Evolutionary conservation across 2,888 invertebrate genomes (phyloP), one percentile per base, ranked within the genome.

Genomic region (Xylota segnis): DNA sequence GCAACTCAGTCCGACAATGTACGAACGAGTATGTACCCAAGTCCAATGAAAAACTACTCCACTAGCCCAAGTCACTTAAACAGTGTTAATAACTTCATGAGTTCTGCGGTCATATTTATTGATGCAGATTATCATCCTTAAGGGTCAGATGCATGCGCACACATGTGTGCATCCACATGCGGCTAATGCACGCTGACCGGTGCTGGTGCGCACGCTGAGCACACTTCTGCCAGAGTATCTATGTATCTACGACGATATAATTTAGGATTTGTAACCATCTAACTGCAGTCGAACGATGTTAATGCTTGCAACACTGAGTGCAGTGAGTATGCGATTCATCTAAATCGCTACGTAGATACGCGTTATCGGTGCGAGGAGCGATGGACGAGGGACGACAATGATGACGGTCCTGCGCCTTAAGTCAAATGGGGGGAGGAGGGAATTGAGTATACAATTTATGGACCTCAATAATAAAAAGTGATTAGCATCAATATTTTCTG

Each of bases 51-150:
- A 86, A 68, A 86, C 86, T 66, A 76, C 86, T 65, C 66, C 82
- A 86, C 86, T 86, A 77, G 32, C 72, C 68, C 82, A 68, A 86
- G 82, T 86, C 81, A 86, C 84, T 86, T 86, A 86, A 81, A 72
- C 84, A 81, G 84, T 86, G 84, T 82, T 86, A 84, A 81, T 86
- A 86, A 86, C 82, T 86, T 86, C 86, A 86, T 86, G 86, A 82
- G 82, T 77, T 86, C 82, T 86, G 82, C 68, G 86, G 86, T 82
- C 76, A 72, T 82, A 86, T 86, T 82, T 86, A 76, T 86, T 77
- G 82, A 77, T 66, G 82, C 72, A 77, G 86, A 86, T 86, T 71
- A 86, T 76, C 68, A 86, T 81, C 86, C 82, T 82, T 50, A 86
- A 86, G 82, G 82, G 86, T 86, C 86, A 34, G 37, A 12, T 58